Evolutionary conservation across 2,888 invertebrate genomes (phyloP), one percentile per base, ranked within the genome.

Genomic region (Epiblema foenella): DNA sequence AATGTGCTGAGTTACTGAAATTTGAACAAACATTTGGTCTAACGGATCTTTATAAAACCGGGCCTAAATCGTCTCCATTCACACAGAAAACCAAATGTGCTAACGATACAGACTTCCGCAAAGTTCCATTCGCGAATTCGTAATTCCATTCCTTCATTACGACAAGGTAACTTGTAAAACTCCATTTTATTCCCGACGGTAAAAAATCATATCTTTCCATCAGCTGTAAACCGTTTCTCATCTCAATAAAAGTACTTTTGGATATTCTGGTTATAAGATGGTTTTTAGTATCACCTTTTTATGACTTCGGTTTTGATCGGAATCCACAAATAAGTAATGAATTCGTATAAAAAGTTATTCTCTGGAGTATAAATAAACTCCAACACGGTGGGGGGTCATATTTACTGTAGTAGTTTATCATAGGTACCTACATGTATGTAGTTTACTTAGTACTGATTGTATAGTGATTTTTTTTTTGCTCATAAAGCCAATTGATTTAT

Each of bases 201-300:
- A 54, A 29, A 54, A 54, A 54, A 42, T 54, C 54, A 54, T 54
- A 54, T 54, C n/a, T 54, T 54, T 18, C 24, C 54, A 54, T 54
- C 54, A 29, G 54, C 54, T 15, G 29, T 52, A 24, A 52, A 52
- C 20, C 52, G 15, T 17, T 15, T 12, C 54, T 54, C 54, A 54
- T 54, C 54, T 54, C 54, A 54, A 29, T 54, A 29, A 54, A 54
- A 54, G 33, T 54, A 54, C 54, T 29, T 54, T 29, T 54, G 15
- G 52, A 54, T 54, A n/a, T 54, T 54, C 54, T 24, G 54, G 54
- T 54, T 54, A 33, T 33, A 33, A 54, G 24, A 24, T 8, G 54
- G 15, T 29, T 54, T 54, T 24, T 15, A 20, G 20, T 15, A 24
- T 4, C n/a, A 52, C 11, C 12, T 54, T 54, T 54, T 54, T 54